These are phyloP conservation scores for Campoplex nolae DNA, from an alignment of 2,888 invertebrate genomes.

Conservation along the genomic window DNA sequence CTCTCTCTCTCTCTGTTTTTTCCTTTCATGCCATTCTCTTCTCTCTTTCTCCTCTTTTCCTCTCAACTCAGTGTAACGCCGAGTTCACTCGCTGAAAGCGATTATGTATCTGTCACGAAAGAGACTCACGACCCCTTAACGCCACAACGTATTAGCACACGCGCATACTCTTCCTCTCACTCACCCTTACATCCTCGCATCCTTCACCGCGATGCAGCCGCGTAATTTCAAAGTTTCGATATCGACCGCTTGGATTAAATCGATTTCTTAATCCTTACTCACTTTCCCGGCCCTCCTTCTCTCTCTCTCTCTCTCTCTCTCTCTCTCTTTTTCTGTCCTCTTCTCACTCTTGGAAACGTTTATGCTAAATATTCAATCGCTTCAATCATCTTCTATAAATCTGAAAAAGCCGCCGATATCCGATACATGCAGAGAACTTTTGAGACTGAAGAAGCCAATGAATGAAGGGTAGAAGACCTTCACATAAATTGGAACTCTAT, in stretches of 20 bases:
- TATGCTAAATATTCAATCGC: conserved; percentile 16
- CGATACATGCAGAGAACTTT: conserved; percentile 31
- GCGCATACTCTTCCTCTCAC: conserved; percentile 14
- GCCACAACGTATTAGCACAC: conserved; percentile 58
- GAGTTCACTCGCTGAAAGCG: conserved; percentile 66
- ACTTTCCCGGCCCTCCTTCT: neutral
- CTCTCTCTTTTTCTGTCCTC: neutral
- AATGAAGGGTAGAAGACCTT: conserved; percentile 2
- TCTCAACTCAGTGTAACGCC: conserved; percentile 41
- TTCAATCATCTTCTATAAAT: conserved; percentile 46
- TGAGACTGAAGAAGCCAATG: conserved; percentile 14
- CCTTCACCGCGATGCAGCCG: conserved; percentile 9
- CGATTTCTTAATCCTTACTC: conserved; percentile 45
- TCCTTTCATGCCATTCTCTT: neutral
- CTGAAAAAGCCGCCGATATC: conserved; percentile 17
- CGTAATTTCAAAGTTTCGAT: conserved; percentile 31
- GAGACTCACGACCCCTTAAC: conserved; percentile 61
- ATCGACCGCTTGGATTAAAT: conserved; percentile 46
- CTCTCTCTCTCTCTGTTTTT: neutral
- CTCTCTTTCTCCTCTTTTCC: conserved; percentile 3
- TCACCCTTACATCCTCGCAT: neutral
- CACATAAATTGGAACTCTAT: conserved; percentile 10
- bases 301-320: neutral
- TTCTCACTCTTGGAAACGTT: neutral
- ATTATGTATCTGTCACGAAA: conserved; percentile 67